These are phyloP conservation scores for Malacoraja senta DNA, from an alignment of 2,797 vertebrate genomes.

Conservation along the genomic window DNA sequence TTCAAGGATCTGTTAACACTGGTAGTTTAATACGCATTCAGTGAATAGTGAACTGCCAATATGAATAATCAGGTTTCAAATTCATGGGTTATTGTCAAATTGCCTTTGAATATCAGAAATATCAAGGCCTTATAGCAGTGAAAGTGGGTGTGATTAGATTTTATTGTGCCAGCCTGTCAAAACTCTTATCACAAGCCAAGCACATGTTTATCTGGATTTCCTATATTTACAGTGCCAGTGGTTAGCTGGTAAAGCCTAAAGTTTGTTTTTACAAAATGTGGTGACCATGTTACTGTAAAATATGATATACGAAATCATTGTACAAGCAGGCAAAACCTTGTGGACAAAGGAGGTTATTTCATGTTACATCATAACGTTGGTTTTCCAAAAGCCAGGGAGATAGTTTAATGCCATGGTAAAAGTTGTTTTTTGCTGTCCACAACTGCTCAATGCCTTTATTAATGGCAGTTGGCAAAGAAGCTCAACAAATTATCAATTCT, in stretches of 20 bases:
- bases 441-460: slow-evolving; percentile 19
- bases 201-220: not conserved
- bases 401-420: not conserved
- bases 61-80: not conserved
- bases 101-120: not conserved
- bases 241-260: not conserved
- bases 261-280: not conserved
- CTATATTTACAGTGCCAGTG: not conserved
- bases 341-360: slow-evolving; percentile 21
- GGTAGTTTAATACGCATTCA: no score
- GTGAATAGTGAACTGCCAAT: not conserved
- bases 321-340: not conserved
- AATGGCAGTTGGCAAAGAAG: slow-evolving; percentile 13
- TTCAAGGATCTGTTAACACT: not conserved
- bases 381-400: not conserved
- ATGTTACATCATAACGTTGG: not conserved
- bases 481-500: slow-evolving; percentile 30
- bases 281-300: not conserved
- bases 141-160: not conserved
- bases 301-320: slow-evolving; percentile 7
- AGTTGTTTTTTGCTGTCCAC: not conserved
- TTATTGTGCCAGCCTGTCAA: not conserved
- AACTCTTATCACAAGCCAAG: not conserved
- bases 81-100: not conserved
- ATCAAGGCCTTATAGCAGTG: not conserved